Evolutionary conservation across 1,140 invertebrate genomes (phyloP).

Genomic region (Tyrophagus putrescentiae): DNA sequence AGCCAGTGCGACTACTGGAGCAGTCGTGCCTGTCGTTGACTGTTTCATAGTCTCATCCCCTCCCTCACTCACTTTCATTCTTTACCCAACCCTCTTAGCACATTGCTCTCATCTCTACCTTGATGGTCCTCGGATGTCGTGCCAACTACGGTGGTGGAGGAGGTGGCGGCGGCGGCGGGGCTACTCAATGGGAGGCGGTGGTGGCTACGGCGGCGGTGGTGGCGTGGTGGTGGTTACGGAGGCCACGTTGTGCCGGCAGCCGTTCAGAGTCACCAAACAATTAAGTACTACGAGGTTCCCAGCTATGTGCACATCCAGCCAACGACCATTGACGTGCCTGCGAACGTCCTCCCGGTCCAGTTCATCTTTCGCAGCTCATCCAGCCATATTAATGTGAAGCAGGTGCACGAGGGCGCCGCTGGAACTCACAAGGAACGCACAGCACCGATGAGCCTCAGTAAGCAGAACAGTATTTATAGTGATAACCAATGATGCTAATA

Average conservation of each 20-base stretch:
- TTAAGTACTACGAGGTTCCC: background rate
- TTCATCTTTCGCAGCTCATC: background rate
- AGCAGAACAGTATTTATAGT: too few species aligned
- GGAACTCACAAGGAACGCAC: background rate
- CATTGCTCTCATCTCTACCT: slow-evolving; percentile 3
- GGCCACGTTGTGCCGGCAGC: background rate
- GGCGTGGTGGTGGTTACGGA: background rate
- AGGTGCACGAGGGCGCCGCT: background rate
- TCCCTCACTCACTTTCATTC: background rate
- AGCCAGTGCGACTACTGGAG: too few species aligned
- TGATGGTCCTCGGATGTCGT: background rate
- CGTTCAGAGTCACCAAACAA: background rate
- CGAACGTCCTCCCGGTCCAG: background rate
- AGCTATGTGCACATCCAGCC: background rate
- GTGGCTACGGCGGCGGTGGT: background rate
- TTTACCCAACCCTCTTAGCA: background rate
- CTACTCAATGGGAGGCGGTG: slow-evolving; percentile 1
- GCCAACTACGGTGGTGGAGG: too few species aligned
- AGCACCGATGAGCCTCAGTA: background rate
- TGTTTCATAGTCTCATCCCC: background rate
- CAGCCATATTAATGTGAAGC: background rate
- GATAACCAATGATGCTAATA: too few species aligned
- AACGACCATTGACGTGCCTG: slow-evolving; percentile 4
- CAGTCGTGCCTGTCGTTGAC: background rate
- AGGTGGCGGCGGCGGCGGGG: slow-evolving; percentile 5